Conservation (phyloP, 2,113 vertebrate species). For the Ailurus styani region DNA sequence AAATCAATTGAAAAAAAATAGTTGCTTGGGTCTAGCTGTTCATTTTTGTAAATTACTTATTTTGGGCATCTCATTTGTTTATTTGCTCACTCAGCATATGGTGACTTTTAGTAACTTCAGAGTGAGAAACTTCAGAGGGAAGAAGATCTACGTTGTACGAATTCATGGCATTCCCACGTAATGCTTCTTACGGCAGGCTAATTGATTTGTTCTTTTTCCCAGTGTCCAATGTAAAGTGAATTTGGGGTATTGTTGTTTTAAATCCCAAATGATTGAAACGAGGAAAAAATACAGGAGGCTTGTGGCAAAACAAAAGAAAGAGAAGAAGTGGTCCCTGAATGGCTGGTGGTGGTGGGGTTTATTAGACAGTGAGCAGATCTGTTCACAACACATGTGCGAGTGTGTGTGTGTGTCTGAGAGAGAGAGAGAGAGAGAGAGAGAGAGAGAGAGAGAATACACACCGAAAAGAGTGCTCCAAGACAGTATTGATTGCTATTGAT, state of each 20-base stretch:
- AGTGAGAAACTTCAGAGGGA: conserved; percentile 43
- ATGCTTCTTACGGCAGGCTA: background rate
- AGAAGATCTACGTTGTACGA: background rate
- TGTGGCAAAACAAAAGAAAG: conserved; percentile 10
- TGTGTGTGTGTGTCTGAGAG: conserved; percentile 10
- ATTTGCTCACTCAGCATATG: conserved; percentile 49
- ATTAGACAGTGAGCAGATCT: background rate
- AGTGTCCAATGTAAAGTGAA: background rate
- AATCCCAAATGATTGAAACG: background rate
- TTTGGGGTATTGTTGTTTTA: conserved; percentile 17
- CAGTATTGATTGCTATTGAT: conserved; percentile 73
- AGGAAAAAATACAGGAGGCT: background rate
- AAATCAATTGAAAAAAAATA: background rate
- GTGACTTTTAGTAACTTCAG: conserved; percentile 59
- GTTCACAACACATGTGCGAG: background rate
- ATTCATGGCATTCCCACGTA: background rate
- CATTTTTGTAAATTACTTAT: conserved; percentile 46
- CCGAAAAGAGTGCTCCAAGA: conserved; percentile 47
- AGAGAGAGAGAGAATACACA: background rate
- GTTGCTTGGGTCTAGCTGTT: conserved; percentile 1
- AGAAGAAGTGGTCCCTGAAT: background rate
- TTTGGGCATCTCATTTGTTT: conserved; percentile 50
- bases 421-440: background rate
- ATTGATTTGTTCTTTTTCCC: conserved; percentile 1
- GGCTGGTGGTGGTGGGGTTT: background rate